Conservation (phyloP, 2,888 invertebrate species). For the Eristalis intricaria region DNA sequence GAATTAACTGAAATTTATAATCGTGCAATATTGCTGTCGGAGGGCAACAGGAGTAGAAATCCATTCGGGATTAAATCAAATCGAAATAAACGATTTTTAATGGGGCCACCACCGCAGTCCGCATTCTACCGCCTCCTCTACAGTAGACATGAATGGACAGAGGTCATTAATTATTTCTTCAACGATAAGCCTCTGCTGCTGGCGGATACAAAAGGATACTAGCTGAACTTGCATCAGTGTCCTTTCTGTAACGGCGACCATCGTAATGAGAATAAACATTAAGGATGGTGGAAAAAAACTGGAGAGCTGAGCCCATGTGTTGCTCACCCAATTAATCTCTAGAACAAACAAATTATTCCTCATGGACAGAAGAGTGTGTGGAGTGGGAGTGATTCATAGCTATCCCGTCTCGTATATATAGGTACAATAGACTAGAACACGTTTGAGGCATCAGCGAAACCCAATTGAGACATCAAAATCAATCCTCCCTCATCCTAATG, state of each 20-base stretch:
- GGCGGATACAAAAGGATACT: constrained; percentile 39
- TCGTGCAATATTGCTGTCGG: constrained; percentile 74
- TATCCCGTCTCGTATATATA: not conserved
- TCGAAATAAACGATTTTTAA: constrained; percentile 82
- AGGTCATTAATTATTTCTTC: constrained; percentile 81
- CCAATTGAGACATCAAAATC: constrained; percentile 55
- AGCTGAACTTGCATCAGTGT: constrained; percentile 5
- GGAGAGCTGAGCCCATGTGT: constrained; percentile 56
- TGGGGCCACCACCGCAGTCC: constrained; percentile 73
- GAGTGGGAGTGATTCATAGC: constrained; percentile 18
- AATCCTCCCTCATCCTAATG: constrained; percentile 45
- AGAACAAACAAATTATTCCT: constrained; percentile 38
- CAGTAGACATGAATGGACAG: constrained; percentile 63
- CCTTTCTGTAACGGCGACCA: not conserved
- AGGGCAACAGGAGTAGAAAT: constrained; percentile 75
- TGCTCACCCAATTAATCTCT: constrained; percentile 63
- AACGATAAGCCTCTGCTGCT: constrained; percentile 73
- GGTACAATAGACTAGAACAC: not conserved
- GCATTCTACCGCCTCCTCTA: not conserved
- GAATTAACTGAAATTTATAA: constrained; percentile 81
- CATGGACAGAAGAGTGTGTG: constrained; percentile 13
- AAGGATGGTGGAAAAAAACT: constrained; percentile 24
- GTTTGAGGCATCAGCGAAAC: constrained; percentile 16
- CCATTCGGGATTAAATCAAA: constrained; percentile 81
- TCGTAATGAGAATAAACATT: constrained; percentile 54